phyloP scores from a whole-genome alignment of 2,113 vertebrate species.

The Chaetura pelagica region DNA sequence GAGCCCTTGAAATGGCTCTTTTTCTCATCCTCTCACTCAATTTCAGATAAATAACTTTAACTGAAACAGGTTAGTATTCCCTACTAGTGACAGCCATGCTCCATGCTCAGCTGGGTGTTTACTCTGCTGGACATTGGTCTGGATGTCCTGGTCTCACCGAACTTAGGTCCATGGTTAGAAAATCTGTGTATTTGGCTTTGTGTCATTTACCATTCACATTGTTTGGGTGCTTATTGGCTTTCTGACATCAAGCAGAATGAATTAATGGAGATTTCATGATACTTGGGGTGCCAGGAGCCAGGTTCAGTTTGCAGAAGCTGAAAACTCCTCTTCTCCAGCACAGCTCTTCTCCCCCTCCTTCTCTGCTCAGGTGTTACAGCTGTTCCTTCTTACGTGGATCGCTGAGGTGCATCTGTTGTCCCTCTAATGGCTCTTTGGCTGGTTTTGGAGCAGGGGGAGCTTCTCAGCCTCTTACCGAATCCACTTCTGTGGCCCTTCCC shows the following conservation, averaged over 20 bases:
- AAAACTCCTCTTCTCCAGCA: background rate
- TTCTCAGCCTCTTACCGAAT: no score
- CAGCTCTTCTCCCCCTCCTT: no score
- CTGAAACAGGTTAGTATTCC: background rate
- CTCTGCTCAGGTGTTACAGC: no score
- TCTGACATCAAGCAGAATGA: background rate
- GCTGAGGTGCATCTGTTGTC: no score
- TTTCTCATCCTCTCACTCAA: background rate
- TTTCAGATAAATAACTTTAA: background rate
- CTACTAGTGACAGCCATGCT: background rate
- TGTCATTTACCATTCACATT: background rate
- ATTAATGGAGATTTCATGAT: background rate
- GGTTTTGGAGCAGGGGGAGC: no score
- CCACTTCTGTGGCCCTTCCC: no score
- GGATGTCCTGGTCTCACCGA: background rate
- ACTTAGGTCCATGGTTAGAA: background rate
- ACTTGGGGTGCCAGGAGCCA: background rate
- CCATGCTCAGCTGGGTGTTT: background rate
- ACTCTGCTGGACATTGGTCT: background rate
- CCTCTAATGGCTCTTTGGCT: no score
- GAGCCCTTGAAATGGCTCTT: background rate
- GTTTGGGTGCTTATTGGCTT: background rate
- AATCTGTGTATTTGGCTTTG: background rate
- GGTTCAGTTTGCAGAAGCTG: background rate
- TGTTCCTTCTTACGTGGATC: no score